Evolutionary conservation across 2,888 invertebrate genomes (phyloP), one percentile per base, ranked within the genome.

Genomic region (Zonitis immaculata): DNA sequence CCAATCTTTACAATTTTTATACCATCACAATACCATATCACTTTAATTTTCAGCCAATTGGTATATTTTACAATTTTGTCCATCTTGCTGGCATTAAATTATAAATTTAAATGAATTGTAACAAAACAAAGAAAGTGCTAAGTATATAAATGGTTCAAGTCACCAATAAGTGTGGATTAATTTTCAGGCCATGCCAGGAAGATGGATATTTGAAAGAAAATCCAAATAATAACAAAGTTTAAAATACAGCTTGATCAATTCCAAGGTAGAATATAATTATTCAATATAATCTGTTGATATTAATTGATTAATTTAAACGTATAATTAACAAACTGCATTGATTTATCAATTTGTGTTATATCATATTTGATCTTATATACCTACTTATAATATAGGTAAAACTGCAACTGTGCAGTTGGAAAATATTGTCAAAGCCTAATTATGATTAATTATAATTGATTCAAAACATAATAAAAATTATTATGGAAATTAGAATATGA

Each of bases 41-140:
- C 35, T 35, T 35, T 18, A 18, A 35, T 35, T 35, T 35, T 35
- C 18, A 35, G 35, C 35, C 35, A 35, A 35, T 18, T 32, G 4
- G 3, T 35, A 32, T 35, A 14, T 35, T 4, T 35, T 35, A 35
- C 18, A 35, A 35, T 4, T 30, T 30, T 18, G 35, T 50, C 54
- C 51, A 56, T 56, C 56, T 52, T 49, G 35, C 56, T 49, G 51
- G 49, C 52, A 52, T n/a, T n/a, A n/a, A n/a, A n/a, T n/a, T n/a
- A n/a, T n/a, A n/a, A n/a, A n/a, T n/a, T n/a, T n/a, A n/a, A n/a
- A n/a, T n/a, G n/a, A n/a, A n/a, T n/a, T n/a, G n/a, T n/a, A n/a
- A n/a, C n/a, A 47, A 35, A 16, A 35, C 1, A 35, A 18, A 3
- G 8, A 32, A 32, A 32, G n/a, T n/a, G n/a, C n/a, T n/a, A n/a